A percentile compares a stretch with the other conserved stretches of the same genome.
Evolutionary conservation across 2,113 vertebrate genomes (phyloP).

Genomic region (Zingel zingel): DNA sequence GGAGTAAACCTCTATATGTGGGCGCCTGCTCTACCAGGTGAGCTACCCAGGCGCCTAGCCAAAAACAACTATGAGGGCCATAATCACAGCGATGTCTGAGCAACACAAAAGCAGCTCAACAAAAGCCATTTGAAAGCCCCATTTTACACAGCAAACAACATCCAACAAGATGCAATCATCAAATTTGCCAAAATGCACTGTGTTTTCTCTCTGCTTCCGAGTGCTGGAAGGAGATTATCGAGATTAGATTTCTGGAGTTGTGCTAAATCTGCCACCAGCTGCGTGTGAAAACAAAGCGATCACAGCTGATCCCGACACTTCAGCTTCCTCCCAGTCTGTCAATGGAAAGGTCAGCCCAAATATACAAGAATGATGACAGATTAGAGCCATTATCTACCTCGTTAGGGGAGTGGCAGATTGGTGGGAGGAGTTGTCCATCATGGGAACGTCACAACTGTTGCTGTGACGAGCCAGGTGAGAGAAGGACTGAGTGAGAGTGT

Average conservation of each 20-base stretch:
- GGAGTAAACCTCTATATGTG: no score
- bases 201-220: neutral
- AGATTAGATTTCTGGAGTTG: slow-evolving; percentile 52
- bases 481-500: neutral
- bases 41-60: no score
- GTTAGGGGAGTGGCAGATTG: slow-evolving; percentile 30
- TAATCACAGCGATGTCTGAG: slow-evolving; percentile 15
- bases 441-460: neutral
- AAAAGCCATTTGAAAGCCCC: slow-evolving; percentile 1
- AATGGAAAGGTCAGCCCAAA: slow-evolving; percentile 50
- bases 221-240: slow-evolving; percentile 39
- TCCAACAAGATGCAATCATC: slow-evolving; percentile 3
- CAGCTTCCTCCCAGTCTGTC: slow-evolving; percentile 17
- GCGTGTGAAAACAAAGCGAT: slow-evolving; percentile 46
- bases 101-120: slow-evolving; percentile 8
- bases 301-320: slow-evolving; percentile 36
- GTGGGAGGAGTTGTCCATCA: slow-evolving; percentile 11
- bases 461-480: slow-evolving; percentile 33
- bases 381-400: slow-evolving; percentile 44
- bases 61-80: neutral
- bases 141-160: slow-evolving; percentile 8
- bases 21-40: no score
- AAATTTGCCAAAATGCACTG: slow-evolving; percentile 21
- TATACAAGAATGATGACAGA: slow-evolving; percentile 50
- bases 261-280: slow-evolving; percentile 41